Evolutionary conservation across 1,140 invertebrate genomes (phyloP).

Genomic region (Cydia fagiglandana): DNA sequence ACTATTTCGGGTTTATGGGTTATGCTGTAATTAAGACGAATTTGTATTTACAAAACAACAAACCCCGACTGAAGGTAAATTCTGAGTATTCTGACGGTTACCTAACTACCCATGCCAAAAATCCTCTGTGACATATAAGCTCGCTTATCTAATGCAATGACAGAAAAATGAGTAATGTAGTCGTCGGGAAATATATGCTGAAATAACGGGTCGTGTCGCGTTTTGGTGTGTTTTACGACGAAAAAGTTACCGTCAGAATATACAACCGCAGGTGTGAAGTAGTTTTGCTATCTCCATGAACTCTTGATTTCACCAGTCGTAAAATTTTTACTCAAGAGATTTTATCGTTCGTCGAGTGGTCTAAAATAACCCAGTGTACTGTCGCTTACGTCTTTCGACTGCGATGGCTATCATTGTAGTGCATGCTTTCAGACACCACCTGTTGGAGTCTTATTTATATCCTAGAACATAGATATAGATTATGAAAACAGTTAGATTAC

Average conservation of each 20-base stretch:
- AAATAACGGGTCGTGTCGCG: not conserved
- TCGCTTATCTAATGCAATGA: conserved; percentile 2
- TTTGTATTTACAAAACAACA: conserved; percentile 26
- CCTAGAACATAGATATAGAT: conserved; percentile 33
- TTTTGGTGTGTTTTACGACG: conserved; percentile 24
- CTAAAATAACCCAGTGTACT: conserved; percentile 45
- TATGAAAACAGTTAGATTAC: not conserved
- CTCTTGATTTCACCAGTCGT: conserved; percentile 49
- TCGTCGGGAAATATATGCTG: conserved; percentile 4
- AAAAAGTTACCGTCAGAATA: conserved; percentile 21
- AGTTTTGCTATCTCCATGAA: conserved; percentile 43
- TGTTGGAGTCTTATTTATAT: conserved; percentile 53
- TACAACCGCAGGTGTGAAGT: conserved; percentile 46
- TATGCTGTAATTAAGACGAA: conserved; percentile 12
- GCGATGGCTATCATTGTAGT: conserved; percentile 47
- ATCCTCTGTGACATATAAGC: not conserved
- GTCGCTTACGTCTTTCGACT: conserved; percentile 36
- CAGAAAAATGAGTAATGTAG: conserved; percentile 11
- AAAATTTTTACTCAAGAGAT: conserved; percentile 49
- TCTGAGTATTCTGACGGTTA: not conserved
- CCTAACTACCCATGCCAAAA: not conserved
- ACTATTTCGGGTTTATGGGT: conserved; percentile 18
- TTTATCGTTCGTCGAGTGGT: conserved; percentile 42
- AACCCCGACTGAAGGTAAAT: not conserved
- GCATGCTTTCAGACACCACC: conserved; percentile 49